phyloP scores from a whole-genome alignment of 2,888 invertebrate species.

The Panzeria rudis region DNA sequence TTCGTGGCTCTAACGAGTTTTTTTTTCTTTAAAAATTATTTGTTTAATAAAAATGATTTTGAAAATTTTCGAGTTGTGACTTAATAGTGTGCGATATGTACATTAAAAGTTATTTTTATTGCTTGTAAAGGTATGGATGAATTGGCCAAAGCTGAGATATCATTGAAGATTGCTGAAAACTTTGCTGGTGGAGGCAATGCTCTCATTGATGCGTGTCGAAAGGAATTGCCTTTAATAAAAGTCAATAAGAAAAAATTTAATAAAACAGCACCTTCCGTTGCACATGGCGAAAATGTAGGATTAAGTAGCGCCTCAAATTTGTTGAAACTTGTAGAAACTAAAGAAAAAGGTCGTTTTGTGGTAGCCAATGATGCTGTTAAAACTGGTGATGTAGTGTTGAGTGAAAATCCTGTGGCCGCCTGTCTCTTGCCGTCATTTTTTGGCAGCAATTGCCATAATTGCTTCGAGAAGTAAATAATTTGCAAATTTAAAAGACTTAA shows the following conservation, averaged over 20 bases:
- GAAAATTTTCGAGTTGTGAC: too few species aligned
- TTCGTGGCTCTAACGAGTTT: too few species aligned
- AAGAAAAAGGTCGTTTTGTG: constrained; percentile 88
- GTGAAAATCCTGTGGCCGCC: constrained; percentile 90
- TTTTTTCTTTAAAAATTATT: too few species aligned
- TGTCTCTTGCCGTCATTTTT: constrained; percentile 89
- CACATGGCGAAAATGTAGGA: constrained; percentile 85
- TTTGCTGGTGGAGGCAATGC: constrained; percentile 84
- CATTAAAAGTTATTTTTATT: too few species aligned
- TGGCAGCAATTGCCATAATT: constrained; percentile 92
- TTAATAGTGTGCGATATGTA: not conserved
- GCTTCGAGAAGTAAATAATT: constrained; percentile 87
- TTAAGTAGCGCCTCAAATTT: constrained; percentile 86
- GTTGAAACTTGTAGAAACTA: constrained; percentile 85
- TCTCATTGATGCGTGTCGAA: constrained; percentile 82
- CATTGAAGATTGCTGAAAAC: constrained; percentile 87
- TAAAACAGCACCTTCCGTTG: constrained; percentile 78
- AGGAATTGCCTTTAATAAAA: constrained; percentile 83
- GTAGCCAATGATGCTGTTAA: constrained; percentile 85
- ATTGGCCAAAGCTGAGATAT: constrained; percentile 86
- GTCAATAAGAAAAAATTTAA: constrained; percentile 64
- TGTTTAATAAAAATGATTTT: too few species aligned
- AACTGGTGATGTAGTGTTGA: constrained; percentile 89
- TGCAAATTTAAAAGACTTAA: fast-evolving
- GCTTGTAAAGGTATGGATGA: constrained; percentile 85